Conservation (phyloP, 2,888 invertebrate species). For the Heliconius sara region DNA sequence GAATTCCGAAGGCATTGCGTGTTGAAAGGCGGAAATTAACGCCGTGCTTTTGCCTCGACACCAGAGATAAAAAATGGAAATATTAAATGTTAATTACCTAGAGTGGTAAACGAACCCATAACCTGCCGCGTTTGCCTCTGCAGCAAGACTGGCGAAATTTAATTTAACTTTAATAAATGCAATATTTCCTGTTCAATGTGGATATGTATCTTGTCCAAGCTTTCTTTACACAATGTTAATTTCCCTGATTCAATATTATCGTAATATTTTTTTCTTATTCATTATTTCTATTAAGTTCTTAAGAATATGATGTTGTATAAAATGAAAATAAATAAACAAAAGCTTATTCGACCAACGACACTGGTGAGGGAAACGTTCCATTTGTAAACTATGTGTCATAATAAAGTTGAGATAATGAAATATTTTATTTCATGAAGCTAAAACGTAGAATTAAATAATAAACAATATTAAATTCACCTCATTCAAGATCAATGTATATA, state of each 20-base stretch:
- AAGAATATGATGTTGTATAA: not conserved
- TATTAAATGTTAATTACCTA: too few relatives aligned
- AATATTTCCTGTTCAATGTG: too few relatives aligned
- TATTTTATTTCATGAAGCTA: too few relatives aligned
- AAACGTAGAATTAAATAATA: too few relatives aligned
- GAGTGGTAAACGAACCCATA: too few relatives aligned
- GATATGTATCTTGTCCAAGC: not conserved
- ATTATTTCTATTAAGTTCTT: not conserved
- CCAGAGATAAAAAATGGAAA: too few relatives aligned
- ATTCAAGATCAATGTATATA: not conserved
- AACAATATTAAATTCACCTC: not conserved
- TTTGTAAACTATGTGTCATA: slow-evolving; percentile 4
- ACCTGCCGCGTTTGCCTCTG: too few relatives aligned
- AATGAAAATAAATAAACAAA: slow-evolving; percentile 8
- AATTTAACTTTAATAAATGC: too few relatives aligned
- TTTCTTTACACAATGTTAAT: not conserved
- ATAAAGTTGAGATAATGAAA: not conserved
- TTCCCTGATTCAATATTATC: not conserved
- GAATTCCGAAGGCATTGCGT: too few relatives aligned
- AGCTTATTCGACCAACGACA: slow-evolving; percentile 4
- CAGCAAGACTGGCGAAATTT: too few relatives aligned
- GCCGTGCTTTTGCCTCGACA: too few relatives aligned
- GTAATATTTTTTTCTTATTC: not conserved
- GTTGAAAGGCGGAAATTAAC: too few relatives aligned
- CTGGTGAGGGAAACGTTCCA: not conserved